Base-by-base conservation (phyloP, 1,140 invertebrate genomes). In the Nymphalis io region DNA sequence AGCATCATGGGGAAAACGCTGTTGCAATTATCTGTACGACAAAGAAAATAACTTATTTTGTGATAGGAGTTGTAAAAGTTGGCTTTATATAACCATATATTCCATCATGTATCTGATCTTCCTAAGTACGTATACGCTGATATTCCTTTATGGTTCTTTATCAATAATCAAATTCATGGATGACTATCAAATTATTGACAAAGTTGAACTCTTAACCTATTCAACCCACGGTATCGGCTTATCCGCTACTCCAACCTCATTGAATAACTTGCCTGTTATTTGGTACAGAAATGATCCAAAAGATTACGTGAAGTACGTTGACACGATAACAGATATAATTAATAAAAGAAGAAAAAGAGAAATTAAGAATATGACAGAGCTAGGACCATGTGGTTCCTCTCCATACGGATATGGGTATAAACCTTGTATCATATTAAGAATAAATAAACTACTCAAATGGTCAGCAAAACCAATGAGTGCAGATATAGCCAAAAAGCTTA, bases 381-480 rank as follows among this genome's bases (percentile, higher is more conserved):
- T 91, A 11, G 89, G 89, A 4, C 83, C 85, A 21, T 91, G 89
- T 74, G 77, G 81, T 0, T 15, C 60, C 20, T n/a, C 68, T 3
- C 88, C 89, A 18, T 91, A 82, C 65, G 88, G 89, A 3, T 91
- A 89, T 64, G 87, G 87, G 48, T 69, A 81, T 1, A 63, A 70
- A 21, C 89, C 89, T 33, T 91, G 89, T 72, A 61, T 91, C 27
- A 75, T 89, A 21, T 66, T 91, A 73, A 89, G 79, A 57, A 78
- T 89, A 64, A 91, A 91, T 73, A 89, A 82, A 51, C 80, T 81
- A 21, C 64, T 81, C 1, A 74, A 79, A 4, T 91, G 87, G 84
- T 68, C 72, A 18, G 84, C 74, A 0, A 80, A 80, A 5, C 83
- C 89, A 6, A 46, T 88, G 18, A 65, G 68, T 13, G 6, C 13